Evolutionary conservation across 1,140 invertebrate species (phyloP).

Genomic region (Dufourea novaeangliae): DNA sequence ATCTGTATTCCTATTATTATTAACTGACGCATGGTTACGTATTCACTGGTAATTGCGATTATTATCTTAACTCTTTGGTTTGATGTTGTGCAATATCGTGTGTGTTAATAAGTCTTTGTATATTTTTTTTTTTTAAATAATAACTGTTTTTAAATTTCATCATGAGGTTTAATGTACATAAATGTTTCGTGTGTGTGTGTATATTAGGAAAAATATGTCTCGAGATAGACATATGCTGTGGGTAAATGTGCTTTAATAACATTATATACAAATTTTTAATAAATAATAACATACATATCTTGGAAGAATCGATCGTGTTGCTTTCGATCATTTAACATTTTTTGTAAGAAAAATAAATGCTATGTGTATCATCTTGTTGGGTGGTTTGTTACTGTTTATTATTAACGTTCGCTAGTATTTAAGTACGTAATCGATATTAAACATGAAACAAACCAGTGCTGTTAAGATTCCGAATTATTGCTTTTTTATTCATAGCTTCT

Average conservation of each 20-base stretch:
- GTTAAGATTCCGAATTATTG: slow-evolving; percentile 19
- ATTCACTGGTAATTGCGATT: neutral
- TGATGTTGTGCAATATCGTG: neutral
- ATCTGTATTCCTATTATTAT: slow-evolving; percentile 42
- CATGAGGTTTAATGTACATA: neutral
- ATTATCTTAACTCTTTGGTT: neutral
- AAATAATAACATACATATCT: slow-evolving; percentile 5
- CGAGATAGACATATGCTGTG: neutral
- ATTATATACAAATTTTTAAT: slow-evolving; percentile 20
- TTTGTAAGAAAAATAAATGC: neutral
- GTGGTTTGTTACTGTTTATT: neutral
- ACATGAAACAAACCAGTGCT: neutral
- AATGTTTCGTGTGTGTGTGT: neutral
- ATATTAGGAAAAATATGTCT: neutral
- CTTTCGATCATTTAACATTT: neutral
- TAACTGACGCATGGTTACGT: slow-evolving; percentile 17
- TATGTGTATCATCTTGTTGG: neutral
- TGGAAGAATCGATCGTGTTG: neutral
- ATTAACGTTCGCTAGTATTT: neutral
- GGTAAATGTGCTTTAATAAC: slow-evolving; percentile 8
- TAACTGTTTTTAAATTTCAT: neutral
- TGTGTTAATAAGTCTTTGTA: neutral
- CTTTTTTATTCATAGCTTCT: slow-evolving; percentile 71
- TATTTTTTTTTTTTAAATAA: neutral
- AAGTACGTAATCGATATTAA: neutral